These are phyloP conservation scores for Pangasius krempfi DNA, from an alignment of 2,797 vertebrate species.

Conservation along the genomic window DNA sequence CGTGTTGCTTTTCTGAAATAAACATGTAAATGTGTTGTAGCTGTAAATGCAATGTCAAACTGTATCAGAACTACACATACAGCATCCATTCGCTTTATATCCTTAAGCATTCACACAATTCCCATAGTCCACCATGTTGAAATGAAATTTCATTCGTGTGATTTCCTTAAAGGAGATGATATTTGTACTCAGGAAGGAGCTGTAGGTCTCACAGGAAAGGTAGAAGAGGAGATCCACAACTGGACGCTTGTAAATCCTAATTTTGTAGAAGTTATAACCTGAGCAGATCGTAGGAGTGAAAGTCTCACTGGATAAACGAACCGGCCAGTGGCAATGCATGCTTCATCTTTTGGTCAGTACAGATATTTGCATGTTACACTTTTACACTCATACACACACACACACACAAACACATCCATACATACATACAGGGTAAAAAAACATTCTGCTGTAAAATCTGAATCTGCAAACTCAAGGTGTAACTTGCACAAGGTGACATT, in stretches of 20 bases:
- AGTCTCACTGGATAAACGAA: neutral
- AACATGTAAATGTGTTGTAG: neutral
- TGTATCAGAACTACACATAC: neutral
- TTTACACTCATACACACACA: neutral
- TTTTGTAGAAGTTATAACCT: too few species aligned
- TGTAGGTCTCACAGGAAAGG: neutral
- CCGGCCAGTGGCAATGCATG: neutral
- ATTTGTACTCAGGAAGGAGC: too few species aligned
- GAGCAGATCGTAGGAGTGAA: neutral
- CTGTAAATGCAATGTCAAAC: neutral
- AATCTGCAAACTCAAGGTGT: neutral
- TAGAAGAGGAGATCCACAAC: neutral
- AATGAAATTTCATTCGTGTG: neutral
- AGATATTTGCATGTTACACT: neutral
- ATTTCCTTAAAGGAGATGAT: neutral
- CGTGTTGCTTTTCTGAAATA: neutral
- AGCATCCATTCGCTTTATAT: neutral
- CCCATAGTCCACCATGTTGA: neutral
- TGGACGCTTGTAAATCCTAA: neutral
- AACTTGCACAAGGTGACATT: neutral
- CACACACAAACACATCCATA: too few species aligned
- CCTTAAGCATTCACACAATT: neutral
- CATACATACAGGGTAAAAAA: too few species aligned
- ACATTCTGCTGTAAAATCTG: neutral
- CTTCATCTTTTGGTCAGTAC: neutral